Evolutionary conservation across 2,888 invertebrate species (phyloP), one percentile per base, ranked within the genome.

Genomic region (Heliconius ismenius): DNA sequence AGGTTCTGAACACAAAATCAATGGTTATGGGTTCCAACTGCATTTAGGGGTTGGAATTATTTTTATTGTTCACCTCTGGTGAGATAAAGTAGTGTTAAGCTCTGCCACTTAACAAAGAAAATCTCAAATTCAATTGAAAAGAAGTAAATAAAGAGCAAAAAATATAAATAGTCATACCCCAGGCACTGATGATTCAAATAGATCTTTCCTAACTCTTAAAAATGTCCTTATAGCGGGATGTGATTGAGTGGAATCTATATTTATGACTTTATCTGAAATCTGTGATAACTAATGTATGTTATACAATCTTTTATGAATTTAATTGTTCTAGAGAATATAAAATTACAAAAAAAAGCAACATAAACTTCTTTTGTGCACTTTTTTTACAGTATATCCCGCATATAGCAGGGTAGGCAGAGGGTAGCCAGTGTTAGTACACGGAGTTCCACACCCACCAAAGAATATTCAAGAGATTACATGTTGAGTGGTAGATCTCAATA

Each of bases 191-290:
- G 79, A 67, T n/a, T 79, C 74, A 83, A 86, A 87, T 69, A 89
- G 82, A 78, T 90, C 89, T 70, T 83, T 86, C 78, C 88, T 86
- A 60, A 90, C 82, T 76, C 80, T 69, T 80, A 87, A 32, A 60
- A 75, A 76, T 1, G 72, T 67, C 67, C 73, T 43, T 65, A 69
- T 77, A 11, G 49, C 77, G 26, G 65, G 64, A 64, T 73, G 73
- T 21, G 24, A 24, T 43, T 43, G 62, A 43, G 26, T 28, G 15
- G 62, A 62, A 73, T 43, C 73, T 73, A 11, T 28, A 18, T 62
- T 39, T 21, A 18, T 0, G 11, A 13, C 18, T 26, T 60, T 10
- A 26, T 21, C 1, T 63, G 43, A 11, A 39, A 7, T 43, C 70
- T 70, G 28, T 39, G 21, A 72, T 10, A n/a, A 32, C 36, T 36